These are phyloP conservation scores for Catocala sponsa DNA, from an alignment of 2,888 invertebrate genomes.

Conservation along the genomic window DNA sequence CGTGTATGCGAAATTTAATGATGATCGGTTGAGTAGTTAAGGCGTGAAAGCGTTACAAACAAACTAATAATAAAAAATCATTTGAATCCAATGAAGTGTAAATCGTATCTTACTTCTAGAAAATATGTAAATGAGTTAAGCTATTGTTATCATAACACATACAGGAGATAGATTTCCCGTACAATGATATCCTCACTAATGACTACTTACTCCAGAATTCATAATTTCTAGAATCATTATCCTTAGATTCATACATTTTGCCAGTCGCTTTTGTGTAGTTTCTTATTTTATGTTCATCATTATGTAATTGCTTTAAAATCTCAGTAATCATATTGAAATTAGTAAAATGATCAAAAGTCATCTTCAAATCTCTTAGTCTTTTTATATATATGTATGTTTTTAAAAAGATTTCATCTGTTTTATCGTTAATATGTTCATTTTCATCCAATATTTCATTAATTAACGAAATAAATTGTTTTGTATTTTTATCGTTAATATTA, in stretches of 20 bases:
- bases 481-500: conserved; percentile 52
- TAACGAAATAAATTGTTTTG: conserved; percentile 56
- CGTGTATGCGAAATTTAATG: too few species aligned
- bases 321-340: conserved; percentile 48
- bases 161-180: too few species aligned
- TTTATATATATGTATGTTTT: background rate
- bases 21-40: too few species aligned
- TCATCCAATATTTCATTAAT: conserved; percentile 63
- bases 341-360: conserved; percentile 35
- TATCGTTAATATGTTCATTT: background rate
- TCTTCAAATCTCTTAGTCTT: background rate
- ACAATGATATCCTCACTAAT: too few species aligned
- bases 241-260: conserved; percentile 10
- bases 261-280: conserved; percentile 7
- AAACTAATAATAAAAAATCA: too few species aligned
- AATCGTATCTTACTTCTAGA: too few species aligned
- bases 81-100: too few species aligned
- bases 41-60: too few species aligned
- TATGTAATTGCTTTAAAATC: conserved; percentile 42
- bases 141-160: too few species aligned
- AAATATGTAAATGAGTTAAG: too few species aligned
- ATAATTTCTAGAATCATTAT: conserved; percentile 45
- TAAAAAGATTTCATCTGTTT: background rate
- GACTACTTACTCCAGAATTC: conserved; percentile 71
- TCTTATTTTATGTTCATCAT: conserved; percentile 21